A percentile compares a stretch with the other conserved stretches of the same genome.
Evolutionary conservation across 2,888 invertebrate species (phyloP).

Genomic region (Agrypnus murinus): DNA sequence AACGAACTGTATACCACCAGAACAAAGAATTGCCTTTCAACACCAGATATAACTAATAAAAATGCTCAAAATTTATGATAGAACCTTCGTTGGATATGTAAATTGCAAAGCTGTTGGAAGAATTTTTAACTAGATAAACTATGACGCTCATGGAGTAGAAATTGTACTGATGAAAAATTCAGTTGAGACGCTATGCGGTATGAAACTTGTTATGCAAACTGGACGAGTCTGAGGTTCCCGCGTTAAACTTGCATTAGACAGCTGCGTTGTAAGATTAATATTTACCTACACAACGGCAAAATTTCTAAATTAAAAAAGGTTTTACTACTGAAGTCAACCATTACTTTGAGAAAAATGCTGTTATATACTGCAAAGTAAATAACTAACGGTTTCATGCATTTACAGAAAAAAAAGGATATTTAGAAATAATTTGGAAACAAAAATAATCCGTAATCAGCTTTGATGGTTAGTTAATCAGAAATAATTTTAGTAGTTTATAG

Average conservation of each 20-base stretch:
- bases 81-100: conserved; percentile 51
- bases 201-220: conserved; percentile 54
- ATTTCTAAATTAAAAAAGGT: conserved; percentile 41
- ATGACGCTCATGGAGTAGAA: conserved; percentile 52
- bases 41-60: conserved; percentile 48
- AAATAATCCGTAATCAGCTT: too few relatives aligned
- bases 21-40: conserved; percentile 50
- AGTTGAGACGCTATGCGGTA: conserved; percentile 52
- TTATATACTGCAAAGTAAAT: too few relatives aligned
- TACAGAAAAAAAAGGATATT: too few relatives aligned
- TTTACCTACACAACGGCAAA: conserved; percentile 42
- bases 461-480: too few relatives aligned
- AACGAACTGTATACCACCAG: conserved; percentile 42
- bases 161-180: conserved; percentile 53
- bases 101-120: conserved; percentile 52
- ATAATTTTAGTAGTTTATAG: too few relatives aligned
- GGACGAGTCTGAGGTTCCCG: conserved; percentile 52
- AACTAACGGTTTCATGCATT: too few relatives aligned
- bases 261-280: conserved; percentile 51
- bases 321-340: conserved; percentile 33
- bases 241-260: conserved; percentile 51
- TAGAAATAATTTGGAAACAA: too few relatives aligned
- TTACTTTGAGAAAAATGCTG: neutral
- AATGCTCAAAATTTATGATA: conserved; percentile 49
- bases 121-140: conserved; percentile 54